A percentile compares a stretch with the other conserved stretches of the same genome.
phyloP scores from a whole-genome alignment of 2,113 vertebrate species.

The Athene noctua region DNA sequence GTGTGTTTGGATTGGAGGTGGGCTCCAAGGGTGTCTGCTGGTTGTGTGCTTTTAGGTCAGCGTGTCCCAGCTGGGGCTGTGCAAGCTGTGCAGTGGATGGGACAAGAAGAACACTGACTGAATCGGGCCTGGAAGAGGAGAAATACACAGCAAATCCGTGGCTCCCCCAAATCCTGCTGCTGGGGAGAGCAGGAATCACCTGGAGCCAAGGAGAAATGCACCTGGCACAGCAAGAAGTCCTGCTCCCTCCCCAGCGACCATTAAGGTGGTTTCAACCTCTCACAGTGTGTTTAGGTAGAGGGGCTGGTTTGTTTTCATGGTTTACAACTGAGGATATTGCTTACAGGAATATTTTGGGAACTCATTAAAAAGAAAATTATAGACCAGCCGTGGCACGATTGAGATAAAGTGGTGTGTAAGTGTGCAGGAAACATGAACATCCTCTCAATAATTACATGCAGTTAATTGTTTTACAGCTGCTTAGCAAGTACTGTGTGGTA shows the following conservation, averaged over 20 bases:
- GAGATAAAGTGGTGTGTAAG: background rate
- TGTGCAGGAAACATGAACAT: background rate
- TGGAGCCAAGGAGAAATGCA: background rate
- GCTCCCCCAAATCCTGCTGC: background rate
- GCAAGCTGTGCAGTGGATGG: background rate
- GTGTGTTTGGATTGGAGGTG: background rate
- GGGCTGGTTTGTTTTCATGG: background rate
- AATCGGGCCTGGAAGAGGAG: background rate
- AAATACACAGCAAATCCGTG: background rate
- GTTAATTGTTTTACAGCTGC: constrained; percentile 1
- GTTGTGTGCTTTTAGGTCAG: background rate
- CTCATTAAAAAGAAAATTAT: background rate
- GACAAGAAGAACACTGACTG: background rate
- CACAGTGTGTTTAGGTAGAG: background rate
- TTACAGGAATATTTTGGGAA: background rate
- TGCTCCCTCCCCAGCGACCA: background rate
- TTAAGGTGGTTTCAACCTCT: background rate
- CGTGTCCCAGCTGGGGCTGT: background rate
- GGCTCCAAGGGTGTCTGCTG: background rate
- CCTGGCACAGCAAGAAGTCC: background rate
- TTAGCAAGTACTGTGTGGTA: background rate
- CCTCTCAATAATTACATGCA: background rate
- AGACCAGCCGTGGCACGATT: background rate
- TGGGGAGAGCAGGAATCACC: background rate
- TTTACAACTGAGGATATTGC: background rate